These are phyloP conservation scores for Psilopsiagon aurifrons DNA, from an alignment of 2,113 vertebrate genomes.

Conservation along the genomic window DNA sequence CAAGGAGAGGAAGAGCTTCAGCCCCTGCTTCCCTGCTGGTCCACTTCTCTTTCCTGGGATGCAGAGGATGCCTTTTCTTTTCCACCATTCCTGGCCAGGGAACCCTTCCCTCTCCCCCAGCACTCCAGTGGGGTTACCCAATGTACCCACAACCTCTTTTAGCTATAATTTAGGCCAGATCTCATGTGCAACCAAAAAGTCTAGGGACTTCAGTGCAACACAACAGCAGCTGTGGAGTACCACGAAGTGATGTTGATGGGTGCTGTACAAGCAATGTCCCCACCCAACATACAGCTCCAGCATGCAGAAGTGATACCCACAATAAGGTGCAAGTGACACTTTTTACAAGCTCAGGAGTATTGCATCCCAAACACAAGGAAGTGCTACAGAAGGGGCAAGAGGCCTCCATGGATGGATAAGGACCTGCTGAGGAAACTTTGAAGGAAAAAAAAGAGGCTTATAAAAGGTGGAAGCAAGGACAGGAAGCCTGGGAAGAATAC, in stretches of 20 bases:
- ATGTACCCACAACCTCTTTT: background rate
- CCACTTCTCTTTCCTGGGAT: background rate
- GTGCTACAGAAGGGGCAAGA: too few species aligned
- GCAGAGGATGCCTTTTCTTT: background rate
- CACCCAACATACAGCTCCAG: background rate
- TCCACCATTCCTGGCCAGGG: background rate
- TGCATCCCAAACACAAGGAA: too few species aligned
- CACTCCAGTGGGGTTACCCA: background rate
- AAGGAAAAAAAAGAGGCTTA: too few species aligned
- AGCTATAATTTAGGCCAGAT: background rate
- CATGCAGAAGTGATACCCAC: fast-evolving
- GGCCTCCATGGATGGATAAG: too few species aligned
- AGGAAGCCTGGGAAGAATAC: too few species aligned
- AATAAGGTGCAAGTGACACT: fast-evolving
- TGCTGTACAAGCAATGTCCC: background rate
- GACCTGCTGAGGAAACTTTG: too few species aligned
- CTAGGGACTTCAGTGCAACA: too few species aligned
- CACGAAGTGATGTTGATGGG: background rate
- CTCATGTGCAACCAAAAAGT: background rate
- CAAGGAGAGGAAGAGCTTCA: background rate
- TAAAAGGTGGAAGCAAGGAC: too few species aligned
- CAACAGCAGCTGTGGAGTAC: background rate
- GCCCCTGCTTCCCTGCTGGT: background rate
- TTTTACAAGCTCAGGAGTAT: too few species aligned
- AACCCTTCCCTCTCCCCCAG: background rate